These are phyloP conservation scores for Lottia scabra DNA, from an alignment of 2,888 invertebrate genomes.

Conservation along the genomic window DNA sequence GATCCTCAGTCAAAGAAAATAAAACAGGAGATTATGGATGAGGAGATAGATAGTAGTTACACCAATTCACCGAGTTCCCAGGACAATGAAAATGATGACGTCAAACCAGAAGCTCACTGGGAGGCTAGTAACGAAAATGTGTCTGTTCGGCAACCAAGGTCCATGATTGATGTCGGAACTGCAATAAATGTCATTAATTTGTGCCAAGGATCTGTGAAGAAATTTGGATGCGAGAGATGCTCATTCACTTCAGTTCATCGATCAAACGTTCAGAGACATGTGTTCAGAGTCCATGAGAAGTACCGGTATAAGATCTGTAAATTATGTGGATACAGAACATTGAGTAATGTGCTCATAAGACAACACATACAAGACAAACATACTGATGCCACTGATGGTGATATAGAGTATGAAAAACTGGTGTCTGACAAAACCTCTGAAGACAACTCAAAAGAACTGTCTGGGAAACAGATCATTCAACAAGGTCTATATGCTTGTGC, in stretches of 20 bases:
- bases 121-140: not conserved
- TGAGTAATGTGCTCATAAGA: conserved; percentile 33
- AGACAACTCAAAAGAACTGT: not conserved
- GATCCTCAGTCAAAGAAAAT: conserved; percentile 7
- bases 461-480: conserved; percentile 21
- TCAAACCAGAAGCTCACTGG: not conserved
- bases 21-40: conserved; percentile 22
- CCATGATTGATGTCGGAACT: conserved; percentile 32
- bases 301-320: conserved; percentile 34
- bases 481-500: conserved; percentile 24
- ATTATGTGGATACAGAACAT: conserved; percentile 33
- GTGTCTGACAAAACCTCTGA: not conserved
- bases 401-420: conserved; percentile 13
- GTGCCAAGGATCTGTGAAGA: conserved; percentile 28
- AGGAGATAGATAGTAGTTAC: conserved; percentile 6
- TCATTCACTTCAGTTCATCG: conserved; percentile 37
- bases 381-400: conserved; percentile 15
- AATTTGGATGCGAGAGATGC: conserved; percentile 36
- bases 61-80: not conserved
- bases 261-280: conserved; percentile 36
- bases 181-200: conserved; percentile 33
- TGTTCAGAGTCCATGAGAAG: conserved; percentile 37
- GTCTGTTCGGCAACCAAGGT: not conserved
- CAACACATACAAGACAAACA: conserved; percentile 29
- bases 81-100: not conserved